A percentile compares a stretch with the other conserved stretches of the same genome.
Evolutionary conservation across 2,888 invertebrate genomes (phyloP).

Genomic region (Meghimatium bilineatum): DNA sequence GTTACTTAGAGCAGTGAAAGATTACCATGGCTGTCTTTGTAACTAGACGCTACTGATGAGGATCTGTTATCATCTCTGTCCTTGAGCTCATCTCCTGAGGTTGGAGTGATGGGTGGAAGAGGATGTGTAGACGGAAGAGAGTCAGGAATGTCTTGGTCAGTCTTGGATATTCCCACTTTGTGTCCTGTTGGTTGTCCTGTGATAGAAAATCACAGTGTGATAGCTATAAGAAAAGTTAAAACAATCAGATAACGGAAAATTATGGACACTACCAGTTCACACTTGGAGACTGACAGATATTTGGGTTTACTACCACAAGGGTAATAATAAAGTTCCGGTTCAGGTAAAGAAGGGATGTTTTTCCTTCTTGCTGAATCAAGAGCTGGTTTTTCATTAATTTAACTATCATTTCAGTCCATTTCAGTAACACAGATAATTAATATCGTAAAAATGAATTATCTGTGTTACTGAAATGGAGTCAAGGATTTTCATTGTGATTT

Average conservation of each 20-base stretch:
- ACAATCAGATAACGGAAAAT: not conserved
- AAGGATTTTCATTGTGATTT: too few species aligned
- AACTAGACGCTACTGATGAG: slow-evolving; percentile 27
- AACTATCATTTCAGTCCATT: too few species aligned
- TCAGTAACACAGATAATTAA: too few species aligned
- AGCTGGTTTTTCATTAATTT: too few species aligned
- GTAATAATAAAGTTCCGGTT: too few species aligned
- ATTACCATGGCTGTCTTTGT: slow-evolving; percentile 18
- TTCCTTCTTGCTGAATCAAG: too few species aligned
- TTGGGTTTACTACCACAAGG: too few species aligned
- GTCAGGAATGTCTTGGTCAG: slow-evolving; percentile 40
- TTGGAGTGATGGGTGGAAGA: slow-evolving; percentile 37
- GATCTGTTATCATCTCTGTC: not conserved
- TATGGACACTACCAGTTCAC: too few species aligned
- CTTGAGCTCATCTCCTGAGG: slow-evolving; percentile 23
- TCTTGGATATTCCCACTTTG: slow-evolving; percentile 27
- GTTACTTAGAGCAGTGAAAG: not conserved
- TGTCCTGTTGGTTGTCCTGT: not conserved
- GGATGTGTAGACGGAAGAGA: slow-evolving; percentile 20
- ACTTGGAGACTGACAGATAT: too few species aligned
- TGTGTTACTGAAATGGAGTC: too few species aligned
- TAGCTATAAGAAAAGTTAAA: not conserved
- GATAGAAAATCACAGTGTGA: not conserved
- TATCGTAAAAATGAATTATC: too few species aligned
- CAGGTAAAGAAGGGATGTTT: too few species aligned